Evolutionary conservation across 2,888 invertebrate genomes (phyloP), one percentile per base, ranked within the genome.

Genomic region (Lochmaea crataegi): DNA sequence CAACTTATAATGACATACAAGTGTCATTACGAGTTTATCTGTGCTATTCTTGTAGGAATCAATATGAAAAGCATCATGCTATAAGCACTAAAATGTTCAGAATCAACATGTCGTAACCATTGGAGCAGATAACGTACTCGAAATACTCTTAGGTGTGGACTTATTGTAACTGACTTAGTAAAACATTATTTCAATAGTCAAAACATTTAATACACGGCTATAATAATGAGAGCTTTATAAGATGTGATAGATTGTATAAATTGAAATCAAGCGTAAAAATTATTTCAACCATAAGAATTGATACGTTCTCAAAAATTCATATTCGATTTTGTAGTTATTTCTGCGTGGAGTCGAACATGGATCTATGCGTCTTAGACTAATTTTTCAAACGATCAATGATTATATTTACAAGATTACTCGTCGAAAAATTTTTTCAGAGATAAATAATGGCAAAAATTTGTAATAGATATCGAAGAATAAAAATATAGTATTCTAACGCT

Each of bases 21-120:
- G 32, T 57, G 42, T 67, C 66, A 42, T 22, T 67, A 32, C 14
- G 41, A 16, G 45, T 42, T 57, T 57, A 57, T 67, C 42, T 67
- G 12, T 57, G 66, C 57, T 67, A 53, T 67, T 53, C 45, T 67
- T 2, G 42, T 57, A 58, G 42, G 22, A 57, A 67, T 67, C 66
- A 22, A 18, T 16, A 67, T 67, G 53, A 14, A 67, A 67, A 67
- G 57, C 57, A 57, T 57, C 57, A 67, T 42, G 41, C 56, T 57
- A 67, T 48, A 57, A 42, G 41, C 32, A 32, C 41, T 67, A 67
- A 42, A 42, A n/a, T 67, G 61, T 68, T 68, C 61, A 61, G 61
- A 61, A 48, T 68, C 48, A 61, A 51, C 32, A 32, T 68, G 68
- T 68, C 68, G 51, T 68, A 68, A 61, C 26, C 63, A 58, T 42